Evolutionary conservation across 2,888 invertebrate genomes (phyloP), one percentile per base, ranked within the genome.

Genomic region (Orchestes rusci): DNA sequence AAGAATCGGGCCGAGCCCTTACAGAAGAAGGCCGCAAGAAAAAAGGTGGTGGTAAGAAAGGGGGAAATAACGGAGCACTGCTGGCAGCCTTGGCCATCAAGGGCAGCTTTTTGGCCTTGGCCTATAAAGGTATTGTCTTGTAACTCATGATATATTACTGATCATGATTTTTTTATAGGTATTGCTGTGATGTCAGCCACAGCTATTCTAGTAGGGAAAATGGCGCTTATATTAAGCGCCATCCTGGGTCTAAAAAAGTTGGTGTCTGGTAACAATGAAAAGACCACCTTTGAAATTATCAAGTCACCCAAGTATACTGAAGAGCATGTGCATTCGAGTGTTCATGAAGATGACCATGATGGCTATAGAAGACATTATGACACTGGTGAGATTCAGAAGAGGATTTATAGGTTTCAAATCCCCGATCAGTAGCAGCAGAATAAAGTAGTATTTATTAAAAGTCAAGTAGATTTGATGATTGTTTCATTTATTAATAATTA

Each of bases 291-390:
- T 54, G 88, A 89, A 68, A 86, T 89, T 55, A 82, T 89, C 40
- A 88, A 88, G 64, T 83, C 87, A 67, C 89, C 88, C n/a, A 82
- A 84, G 60, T 79, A 86, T 41, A 81, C 81, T 37, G 83, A 84
- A 62, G 79, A 79, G 56, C 84, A 87, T 61, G 79, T 82, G 3
- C 86, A 86, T 60, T 83, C 84, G 2, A 74, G 53, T 8, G 57
- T 59, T 0, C 57, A 58, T 45, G 61, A 63, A 48, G 56, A 54
- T 29, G 51, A 53, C 20, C 47, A 44, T 17, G 45, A 39, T 16
- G 38, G 46, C 23, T 42, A 34, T n/a, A 37, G 52, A 29, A 43
- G 49, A 39, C 41, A 48, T 13, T 45, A 39, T 31, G 48, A 48
- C 16, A 18, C 32, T 3, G 32, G 36, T 15, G 40, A 39, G 19